Percentiles rank a stretch among this genome's conserved stretches.
Evolutionary conservation across 2,888 invertebrate genomes (phyloP).

Genomic region (Hololepta plana): DNA sequence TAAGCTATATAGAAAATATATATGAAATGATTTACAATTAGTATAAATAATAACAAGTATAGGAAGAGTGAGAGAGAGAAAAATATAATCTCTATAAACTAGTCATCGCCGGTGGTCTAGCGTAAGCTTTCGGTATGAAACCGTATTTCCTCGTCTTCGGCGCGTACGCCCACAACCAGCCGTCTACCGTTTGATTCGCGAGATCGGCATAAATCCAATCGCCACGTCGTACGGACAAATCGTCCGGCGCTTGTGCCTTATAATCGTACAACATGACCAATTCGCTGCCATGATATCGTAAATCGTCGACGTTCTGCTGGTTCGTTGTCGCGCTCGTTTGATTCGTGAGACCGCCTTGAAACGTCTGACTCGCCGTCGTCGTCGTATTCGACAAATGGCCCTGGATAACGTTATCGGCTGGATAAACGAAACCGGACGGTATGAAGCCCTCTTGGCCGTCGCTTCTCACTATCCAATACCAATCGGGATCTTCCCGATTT

Average conservation of each 20-base stretch:
- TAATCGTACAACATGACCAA: constrained; percentile 90
- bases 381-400: constrained; percentile 28
- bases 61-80: no score
- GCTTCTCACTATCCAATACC: constrained; percentile 90
- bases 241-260: constrained; percentile 87
- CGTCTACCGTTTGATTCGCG: constrained; percentile 83
- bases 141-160: constrained; percentile 85
- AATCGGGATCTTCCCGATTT: constrained; percentile 87
- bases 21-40: no score
- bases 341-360: constrained; percentile 15
- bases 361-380: no score
- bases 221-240: constrained; percentile 74
- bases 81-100: no score
- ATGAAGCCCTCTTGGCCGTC: constrained; percentile 93
- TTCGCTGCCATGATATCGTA: constrained; percentile 74
- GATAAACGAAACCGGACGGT: constrained; percentile 86
- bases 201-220: constrained; percentile 94
- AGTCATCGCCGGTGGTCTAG: constrained; percentile 82
- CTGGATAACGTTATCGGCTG: constrained; percentile 62
- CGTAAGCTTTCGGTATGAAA: constrained; percentile 89
- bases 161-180: constrained; percentile 90
- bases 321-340: constrained; percentile 7
- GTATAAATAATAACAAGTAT: no score
- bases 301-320: constrained; percentile 35
- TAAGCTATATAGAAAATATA: no score